Percentiles rank a stretch among this genome's conserved stretches.
These are phyloP conservation scores for Pseudomyrmex flavicornis DNA, from an alignment of 1,140 invertebrate species.

Conservation along the genomic window DNA sequence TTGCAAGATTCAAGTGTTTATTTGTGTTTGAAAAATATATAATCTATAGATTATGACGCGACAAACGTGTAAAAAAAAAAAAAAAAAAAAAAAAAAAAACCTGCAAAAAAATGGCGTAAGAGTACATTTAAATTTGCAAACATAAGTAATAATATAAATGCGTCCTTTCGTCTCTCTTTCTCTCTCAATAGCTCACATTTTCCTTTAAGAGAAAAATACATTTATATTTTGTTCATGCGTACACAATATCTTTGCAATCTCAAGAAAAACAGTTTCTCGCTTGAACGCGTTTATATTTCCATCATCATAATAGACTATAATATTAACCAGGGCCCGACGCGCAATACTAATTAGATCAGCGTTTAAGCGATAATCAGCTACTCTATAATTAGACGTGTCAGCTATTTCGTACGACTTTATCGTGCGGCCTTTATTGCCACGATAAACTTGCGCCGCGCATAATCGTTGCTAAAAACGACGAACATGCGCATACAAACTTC, in stretches of 20 bases:
- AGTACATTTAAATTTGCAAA: no score
- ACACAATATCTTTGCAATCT: no score
- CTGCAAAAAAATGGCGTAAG: no score
- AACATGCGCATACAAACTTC: constrained; percentile 25
- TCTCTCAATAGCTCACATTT: no score
- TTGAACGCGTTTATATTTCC: background rate
- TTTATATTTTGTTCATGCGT: no score
- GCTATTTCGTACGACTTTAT: constrained; percentile 65
- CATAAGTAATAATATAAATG: no score
- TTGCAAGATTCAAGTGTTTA: background rate
- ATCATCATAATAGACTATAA: background rate
- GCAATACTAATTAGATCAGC: constrained; percentile 54
- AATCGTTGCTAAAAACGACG: constrained; percentile 38
- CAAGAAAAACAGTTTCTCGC: background rate
- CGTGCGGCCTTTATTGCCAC: constrained; percentile 61
- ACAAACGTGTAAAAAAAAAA: background rate
- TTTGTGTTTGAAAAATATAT: no score
- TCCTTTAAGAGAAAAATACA: no score
- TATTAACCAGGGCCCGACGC: constrained; percentile 4
- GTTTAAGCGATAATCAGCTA: constrained; percentile 62
- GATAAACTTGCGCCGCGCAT: constrained; percentile 63
- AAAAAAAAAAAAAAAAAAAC: no score
- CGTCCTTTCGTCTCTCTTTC: no score
- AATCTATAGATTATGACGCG: background rate
- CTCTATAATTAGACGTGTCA: constrained; percentile 67